Evolutionary conservation across 2,888 invertebrate species (phyloP).

Genomic region (Dicycla oo): DNA sequence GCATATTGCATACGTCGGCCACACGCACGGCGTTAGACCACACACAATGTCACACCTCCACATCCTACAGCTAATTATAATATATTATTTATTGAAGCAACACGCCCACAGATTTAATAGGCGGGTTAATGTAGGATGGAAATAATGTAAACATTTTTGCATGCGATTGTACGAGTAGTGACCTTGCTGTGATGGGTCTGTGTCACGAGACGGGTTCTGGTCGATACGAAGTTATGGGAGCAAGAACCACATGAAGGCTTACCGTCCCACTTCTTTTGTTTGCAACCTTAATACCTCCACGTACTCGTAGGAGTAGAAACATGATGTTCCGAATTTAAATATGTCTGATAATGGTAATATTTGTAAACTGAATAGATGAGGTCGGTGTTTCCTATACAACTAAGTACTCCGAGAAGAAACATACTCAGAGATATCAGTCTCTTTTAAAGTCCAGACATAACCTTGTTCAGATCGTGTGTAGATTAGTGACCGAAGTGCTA

Average conservation of each 20-base stretch:
- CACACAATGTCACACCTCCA: neutral
- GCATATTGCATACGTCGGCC: too few relatives aligned
- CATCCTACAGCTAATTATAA: neutral
- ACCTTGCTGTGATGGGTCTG: conserved; percentile 56
- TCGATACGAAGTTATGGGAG: conserved; percentile 43
- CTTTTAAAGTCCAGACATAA: too few relatives aligned
- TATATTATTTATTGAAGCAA: conserved; percentile 20
- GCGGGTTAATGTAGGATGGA: conserved; percentile 34
- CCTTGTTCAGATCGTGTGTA: too few relatives aligned
- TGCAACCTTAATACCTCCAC: neutral
- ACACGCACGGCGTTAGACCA: too few relatives aligned
- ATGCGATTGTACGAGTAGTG: conserved; percentile 60
- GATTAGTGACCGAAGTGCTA: too few relatives aligned
- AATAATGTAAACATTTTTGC: conserved; percentile 58
- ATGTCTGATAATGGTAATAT: neutral
- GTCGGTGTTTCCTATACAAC: too few relatives aligned
- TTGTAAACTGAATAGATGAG: too few relatives aligned
- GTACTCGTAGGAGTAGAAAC: neutral
- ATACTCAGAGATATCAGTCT: too few relatives aligned
- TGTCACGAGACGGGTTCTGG: conserved; percentile 52
- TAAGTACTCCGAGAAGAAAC: too few relatives aligned
- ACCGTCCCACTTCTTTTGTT: conserved; percentile 25
- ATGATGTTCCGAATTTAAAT: neutral
- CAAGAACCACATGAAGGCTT: conserved; percentile 29
- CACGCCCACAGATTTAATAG: conserved; percentile 48